Percentiles rank a stretch among this genome's conserved stretches.
Evolutionary conservation across 2,888 invertebrate species (phyloP).

Genomic region (Chaetoderma sp.): DNA sequence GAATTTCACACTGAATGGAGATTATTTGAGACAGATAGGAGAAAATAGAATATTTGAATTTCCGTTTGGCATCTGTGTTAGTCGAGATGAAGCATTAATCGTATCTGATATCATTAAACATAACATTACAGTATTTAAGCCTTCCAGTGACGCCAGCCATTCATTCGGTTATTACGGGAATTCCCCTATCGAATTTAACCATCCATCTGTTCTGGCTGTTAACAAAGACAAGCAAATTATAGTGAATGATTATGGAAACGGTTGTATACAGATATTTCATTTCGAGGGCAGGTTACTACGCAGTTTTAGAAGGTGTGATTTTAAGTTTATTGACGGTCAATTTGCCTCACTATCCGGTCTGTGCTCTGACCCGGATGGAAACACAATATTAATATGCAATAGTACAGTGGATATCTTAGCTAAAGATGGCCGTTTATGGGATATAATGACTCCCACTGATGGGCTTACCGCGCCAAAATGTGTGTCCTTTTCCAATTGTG

Average conservation of each 20-base stretch:
- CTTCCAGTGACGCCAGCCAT: constrained; percentile 49
- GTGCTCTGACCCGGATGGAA: constrained; percentile 58
- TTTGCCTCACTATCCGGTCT: constrained; percentile 56
- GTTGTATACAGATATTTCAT: constrained; percentile 61
- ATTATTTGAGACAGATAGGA: constrained; percentile 46
- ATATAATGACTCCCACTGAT: constrained; percentile 56
- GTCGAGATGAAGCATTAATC: constrained; percentile 48
- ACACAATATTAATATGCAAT: constrained; percentile 61
- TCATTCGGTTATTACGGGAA: constrained; percentile 61
- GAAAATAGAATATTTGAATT: constrained; percentile 52
- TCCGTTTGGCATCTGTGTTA: constrained; percentile 59
- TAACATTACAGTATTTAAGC: constrained; percentile 52
- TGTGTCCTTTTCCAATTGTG: constrained; percentile 50
- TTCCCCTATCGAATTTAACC: constrained; percentile 53
- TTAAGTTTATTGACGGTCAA: constrained; percentile 50
- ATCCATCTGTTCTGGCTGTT: constrained; percentile 61
- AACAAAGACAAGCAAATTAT: constrained; percentile 59
- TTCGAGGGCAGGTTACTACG: constrained; percentile 57
- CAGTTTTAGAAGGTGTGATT: constrained; percentile 51
- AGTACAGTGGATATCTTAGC: constrained; percentile 58
- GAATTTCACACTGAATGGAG: constrained; percentile 53
- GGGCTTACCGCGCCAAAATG: constrained; percentile 59
- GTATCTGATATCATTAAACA: constrained; percentile 63
- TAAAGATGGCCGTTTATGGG: constrained; percentile 64
- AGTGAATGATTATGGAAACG: constrained; percentile 63